phyloP scores from a whole-genome alignment of 1,140 invertebrate species.

The Zaprionus nigranus region DNA sequence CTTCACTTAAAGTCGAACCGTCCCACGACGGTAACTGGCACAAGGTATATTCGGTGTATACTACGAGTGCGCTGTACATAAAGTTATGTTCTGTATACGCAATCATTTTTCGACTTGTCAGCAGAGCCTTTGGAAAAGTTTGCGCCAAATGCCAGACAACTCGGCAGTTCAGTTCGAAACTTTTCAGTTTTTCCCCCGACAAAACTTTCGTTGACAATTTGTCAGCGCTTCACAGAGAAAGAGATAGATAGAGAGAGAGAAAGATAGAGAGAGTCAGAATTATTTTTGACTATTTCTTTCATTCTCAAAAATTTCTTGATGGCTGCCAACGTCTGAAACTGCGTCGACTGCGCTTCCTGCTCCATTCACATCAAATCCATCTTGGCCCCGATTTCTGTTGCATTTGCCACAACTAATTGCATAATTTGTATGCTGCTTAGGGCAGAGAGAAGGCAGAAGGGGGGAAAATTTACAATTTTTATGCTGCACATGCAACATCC shows the following conservation, averaged over 20 bases:
- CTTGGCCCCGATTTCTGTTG: conserved; percentile 37
- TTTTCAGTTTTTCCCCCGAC: conserved; percentile 21
- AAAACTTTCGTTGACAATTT: conserved; percentile 79
- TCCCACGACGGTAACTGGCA: neutral
- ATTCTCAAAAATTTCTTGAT: conserved; percentile 1
- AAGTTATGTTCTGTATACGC: conserved; percentile 49
- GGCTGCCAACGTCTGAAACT: conserved; percentile 54
- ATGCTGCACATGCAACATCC: conserved; percentile 35
- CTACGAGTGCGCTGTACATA: neutral
- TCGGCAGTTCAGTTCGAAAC: conserved; percentile 33
- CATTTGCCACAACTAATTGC: conserved; percentile 68
- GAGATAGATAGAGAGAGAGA: neutral
- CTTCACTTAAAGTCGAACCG: conserved; percentile 13
- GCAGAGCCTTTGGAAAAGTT: conserved; percentile 50
- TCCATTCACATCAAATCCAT: conserved; percentile 55
- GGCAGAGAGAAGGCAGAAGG: conserved; percentile 2
- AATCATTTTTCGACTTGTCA: conserved; percentile 71
- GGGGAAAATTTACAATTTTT: conserved; percentile 43
- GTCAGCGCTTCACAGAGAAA: conserved; percentile 47
- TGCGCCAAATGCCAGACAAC: conserved; percentile 37
- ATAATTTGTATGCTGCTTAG: conserved; percentile 78
- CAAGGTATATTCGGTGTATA: neutral
- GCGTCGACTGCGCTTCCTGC: neutral
- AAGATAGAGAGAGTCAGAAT: neutral
- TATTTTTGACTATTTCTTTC: neutral